Base-by-base conservation (phyloP, 2,113 vertebrate species). In the Scomber scombrus region DNA sequence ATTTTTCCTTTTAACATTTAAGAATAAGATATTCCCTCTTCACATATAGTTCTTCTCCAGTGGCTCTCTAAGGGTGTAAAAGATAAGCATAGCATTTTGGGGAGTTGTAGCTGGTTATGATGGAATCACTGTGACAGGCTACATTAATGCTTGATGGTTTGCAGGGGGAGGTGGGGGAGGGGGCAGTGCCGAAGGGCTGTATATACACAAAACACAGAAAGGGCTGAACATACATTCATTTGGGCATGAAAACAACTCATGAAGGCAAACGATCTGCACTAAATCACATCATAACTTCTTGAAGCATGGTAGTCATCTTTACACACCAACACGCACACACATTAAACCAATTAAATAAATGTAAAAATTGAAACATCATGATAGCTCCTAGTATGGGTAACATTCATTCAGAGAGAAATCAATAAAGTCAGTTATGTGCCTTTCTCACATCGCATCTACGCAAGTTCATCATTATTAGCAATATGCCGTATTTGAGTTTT, bases 151-250 rank as follows among this genome's bases (percentile, higher is more conserved):
- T 75, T 51, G 23, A 51, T 64, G 65, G 56, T 69, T 21, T 71
- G 45, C 43, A n/a, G 65, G 56, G 57, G n/a, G 26, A 1, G 1
- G 3, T 26, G 23, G 23, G 23, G 15, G 14, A 26, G 10, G 18
- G 29, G 51, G 54, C 3, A 26, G 49, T 62, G 57, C 45, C 14
- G 54, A 71, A 69, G 21, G 58, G 61, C 50, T 80, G 43, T 34
- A 54, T 66, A 68, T 16, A 62, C 18, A 81, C 34, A 40, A 13
- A 69, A 68, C 43, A 62, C 23, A 54, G 12, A 56, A 21, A 66
- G 11, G 13, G n/a, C 14, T 49, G 26, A 45, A 7, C 71, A 63
- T 84, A 90, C 80, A 83, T 89, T 92, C 75, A 2, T 81, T 43
- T 70, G 45, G 72, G 75, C 9, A 57, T 58, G 68, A 69, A 80